These are phyloP conservation scores for Sylvia borin DNA, from an alignment of 2,797 vertebrate genomes.

Conservation along the genomic window DNA sequence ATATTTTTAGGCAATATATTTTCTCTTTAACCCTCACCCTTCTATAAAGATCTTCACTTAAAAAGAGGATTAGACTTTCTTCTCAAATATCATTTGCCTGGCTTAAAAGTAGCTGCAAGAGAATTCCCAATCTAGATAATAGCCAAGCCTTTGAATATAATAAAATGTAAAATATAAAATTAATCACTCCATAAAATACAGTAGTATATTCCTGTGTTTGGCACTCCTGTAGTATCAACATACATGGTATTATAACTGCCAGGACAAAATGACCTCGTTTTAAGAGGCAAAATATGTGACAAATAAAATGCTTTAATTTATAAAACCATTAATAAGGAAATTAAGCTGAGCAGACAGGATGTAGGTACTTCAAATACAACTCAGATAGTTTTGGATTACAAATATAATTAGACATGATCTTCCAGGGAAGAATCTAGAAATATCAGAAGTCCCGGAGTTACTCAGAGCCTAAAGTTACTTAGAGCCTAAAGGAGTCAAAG, in stretches of 20 bases:
- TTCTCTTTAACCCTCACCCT: background rate
- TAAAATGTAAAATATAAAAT: background rate
- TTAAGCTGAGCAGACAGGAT: background rate
- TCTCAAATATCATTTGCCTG: background rate
- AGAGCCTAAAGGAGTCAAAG: background rate
- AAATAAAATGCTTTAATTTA: background rate
- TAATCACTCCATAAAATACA: background rate
- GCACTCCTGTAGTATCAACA: background rate
- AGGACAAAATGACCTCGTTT: background rate
- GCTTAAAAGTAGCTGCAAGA: background rate
- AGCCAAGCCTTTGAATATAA: background rate
- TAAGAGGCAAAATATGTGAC: background rate
- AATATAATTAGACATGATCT: background rate
- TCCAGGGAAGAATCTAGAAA: background rate
- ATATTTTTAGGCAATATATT: background rate
- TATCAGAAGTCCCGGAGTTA: background rate
- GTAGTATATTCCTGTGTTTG: background rate
- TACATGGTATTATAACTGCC: background rate
- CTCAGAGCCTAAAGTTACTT: background rate
- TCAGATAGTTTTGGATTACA: background rate
- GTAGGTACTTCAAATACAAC: background rate
- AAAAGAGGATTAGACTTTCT: background rate
- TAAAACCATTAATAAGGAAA: background rate
- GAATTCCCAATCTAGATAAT: background rate
- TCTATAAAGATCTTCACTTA: background rate